Conservation (phyloP, 2,797 vertebrate genomes). For the Gymnopithys bicolor region DNA sequence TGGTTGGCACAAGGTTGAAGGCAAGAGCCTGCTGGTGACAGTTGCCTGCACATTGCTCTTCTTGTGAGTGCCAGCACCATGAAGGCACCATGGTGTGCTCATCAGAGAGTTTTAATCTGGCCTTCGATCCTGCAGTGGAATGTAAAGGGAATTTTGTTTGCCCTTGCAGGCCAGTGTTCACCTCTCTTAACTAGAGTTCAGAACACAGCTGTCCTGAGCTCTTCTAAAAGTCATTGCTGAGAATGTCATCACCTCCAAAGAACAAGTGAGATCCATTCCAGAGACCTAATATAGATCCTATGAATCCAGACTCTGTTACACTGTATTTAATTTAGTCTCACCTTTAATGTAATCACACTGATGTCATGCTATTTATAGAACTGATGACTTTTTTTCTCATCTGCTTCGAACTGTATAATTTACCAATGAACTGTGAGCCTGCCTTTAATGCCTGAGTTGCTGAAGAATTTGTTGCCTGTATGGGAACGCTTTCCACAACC, state of each 20-base stretch:
- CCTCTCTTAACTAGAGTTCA: neutral
- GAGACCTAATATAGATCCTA: neutral
- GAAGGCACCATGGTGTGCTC: neutral
- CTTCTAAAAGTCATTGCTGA: neutral
- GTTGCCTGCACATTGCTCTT: neutral
- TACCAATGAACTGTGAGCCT: slow-evolving; percentile 4
- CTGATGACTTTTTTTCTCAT: slow-evolving; percentile 35
- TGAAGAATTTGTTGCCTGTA: slow-evolving; percentile 21
- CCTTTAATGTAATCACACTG: neutral
- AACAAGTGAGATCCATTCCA: neutral
- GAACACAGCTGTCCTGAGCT: neutral
- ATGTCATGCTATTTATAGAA: slow-evolving; percentile 2
- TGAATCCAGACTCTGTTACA: neutral
- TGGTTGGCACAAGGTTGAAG: neutral
- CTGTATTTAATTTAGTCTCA: neutral
- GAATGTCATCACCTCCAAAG: neutral
- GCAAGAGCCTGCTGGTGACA: neutral
- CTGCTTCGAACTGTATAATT: slow-evolving; percentile 14
- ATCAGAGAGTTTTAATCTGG: neutral
- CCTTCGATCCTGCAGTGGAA: neutral
- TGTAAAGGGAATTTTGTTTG: neutral
- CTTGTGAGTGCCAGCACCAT: neutral
- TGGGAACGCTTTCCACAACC: neutral
- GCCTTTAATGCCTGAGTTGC: slow-evolving; percentile 29
- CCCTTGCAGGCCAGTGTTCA: neutral